Percentiles rank a stretch among this genome's conserved stretches.
phyloP scores from a whole-genome alignment of 1,140 invertebrate species.

The Pseudomyrmex sp. region DNA sequence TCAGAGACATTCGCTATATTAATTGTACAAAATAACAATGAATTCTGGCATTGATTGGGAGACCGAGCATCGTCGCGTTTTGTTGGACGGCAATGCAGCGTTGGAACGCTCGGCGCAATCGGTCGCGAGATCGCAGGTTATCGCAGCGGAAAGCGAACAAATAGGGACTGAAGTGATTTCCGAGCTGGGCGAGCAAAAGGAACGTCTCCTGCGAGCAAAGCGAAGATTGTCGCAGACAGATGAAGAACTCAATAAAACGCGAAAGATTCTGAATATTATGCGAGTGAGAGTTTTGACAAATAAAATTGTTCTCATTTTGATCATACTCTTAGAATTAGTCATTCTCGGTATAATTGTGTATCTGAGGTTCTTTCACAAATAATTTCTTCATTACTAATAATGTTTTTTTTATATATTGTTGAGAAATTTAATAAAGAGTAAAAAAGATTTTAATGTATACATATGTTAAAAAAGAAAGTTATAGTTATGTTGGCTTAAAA shows the following conservation, averaged over 20 bases:
- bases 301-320: constrained; percentile 89
- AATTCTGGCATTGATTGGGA: constrained; percentile 84
- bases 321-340: constrained; percentile 88
- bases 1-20: not conserved
- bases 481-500: not conserved
- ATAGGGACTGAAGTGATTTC: constrained; percentile 91
- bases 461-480: not conserved
- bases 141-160: constrained; percentile 92
- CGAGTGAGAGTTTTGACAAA: constrained; percentile 88
- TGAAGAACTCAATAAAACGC: constrained; percentile 86
- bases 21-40: constrained; percentile 73
- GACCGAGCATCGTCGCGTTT: constrained; percentile 84
- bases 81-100: constrained; percentile 86
- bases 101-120: constrained; percentile 89
- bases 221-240: constrained; percentile 88
- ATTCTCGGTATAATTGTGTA: constrained; percentile 87
- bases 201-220: constrained; percentile 87
- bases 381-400: not conserved
- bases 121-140: constrained; percentile 89
- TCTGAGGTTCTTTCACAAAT: constrained; percentile 85
- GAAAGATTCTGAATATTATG: constrained; percentile 87
- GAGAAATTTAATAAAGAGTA: not conserved
- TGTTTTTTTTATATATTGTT: not conserved
- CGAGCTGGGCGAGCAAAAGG: constrained; percentile 88
- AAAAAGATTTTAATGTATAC: not conserved